Conservation (phyloP, 2,888 invertebrate genomes). For the Teinopalpus imperialis region DNA sequence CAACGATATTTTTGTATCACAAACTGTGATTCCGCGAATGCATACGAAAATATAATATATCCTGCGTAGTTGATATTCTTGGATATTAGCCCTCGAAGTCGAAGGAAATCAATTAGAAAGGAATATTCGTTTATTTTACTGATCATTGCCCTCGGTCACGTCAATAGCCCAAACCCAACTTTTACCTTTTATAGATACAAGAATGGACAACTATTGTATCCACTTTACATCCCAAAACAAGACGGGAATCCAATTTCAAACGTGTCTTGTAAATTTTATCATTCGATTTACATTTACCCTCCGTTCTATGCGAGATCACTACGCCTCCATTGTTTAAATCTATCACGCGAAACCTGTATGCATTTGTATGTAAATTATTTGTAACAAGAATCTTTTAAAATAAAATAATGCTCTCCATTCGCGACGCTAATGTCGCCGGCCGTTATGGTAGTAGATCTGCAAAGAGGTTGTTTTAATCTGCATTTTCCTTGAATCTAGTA, state of each 20-base stretch:
- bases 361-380: slow-evolving; percentile 26
- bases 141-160: too few relatives aligned
- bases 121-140: too few relatives aligned
- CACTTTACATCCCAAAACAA: slow-evolving; percentile 20
- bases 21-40: too few relatives aligned
- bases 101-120: too few relatives aligned
- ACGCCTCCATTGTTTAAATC: slow-evolving; percentile 25
- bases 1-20: too few relatives aligned
- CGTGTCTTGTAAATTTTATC: slow-evolving; percentile 26
- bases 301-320: slow-evolving; percentile 8
- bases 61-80: too few relatives aligned
- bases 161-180: slow-evolving; percentile 1
- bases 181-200: slow-evolving; percentile 17
- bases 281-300: slow-evolving; percentile 24
- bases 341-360: slow-evolving; percentile 21
- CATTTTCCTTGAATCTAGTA: slow-evolving; percentile 3
- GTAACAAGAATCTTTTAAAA: slow-evolving; percentile 24
- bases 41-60: too few relatives aligned
- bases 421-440: slow-evolving; percentile 7
- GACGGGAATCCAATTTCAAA: slow-evolving; percentile 21
- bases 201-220: slow-evolving; percentile 11
- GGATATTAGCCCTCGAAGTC: too few relatives aligned
- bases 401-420: slow-evolving; percentile 19
- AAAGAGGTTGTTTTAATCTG: not conserved
- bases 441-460: not conserved